Evolutionary conservation across 2,888 invertebrate genomes (phyloP).

Genomic region (Pollenia griseotomentosa): DNA sequence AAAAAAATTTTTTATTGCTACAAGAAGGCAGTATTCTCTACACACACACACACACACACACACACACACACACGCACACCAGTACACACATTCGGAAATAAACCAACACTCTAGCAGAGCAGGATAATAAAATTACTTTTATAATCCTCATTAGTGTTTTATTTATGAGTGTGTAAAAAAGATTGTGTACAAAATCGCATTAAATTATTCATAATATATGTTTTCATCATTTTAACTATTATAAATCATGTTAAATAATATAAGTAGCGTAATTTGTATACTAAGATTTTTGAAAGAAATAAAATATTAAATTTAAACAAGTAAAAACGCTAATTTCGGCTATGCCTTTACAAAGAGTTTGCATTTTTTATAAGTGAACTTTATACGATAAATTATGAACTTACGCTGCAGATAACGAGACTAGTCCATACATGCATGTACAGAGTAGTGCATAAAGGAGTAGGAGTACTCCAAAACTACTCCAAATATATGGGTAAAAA

Average conservation of each 20-base stretch:
- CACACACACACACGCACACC: no score
- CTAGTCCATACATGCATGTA: no score
- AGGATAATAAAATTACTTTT: slow-evolving; percentile 19
- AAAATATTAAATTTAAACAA: no score
- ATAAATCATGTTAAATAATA: slow-evolving; percentile 14
- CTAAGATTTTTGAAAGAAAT: background rate
- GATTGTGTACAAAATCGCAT: slow-evolving; percentile 29
- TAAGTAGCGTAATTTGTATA: background rate
- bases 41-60: background rate
- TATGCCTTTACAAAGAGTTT: no score
- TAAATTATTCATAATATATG: slow-evolving; percentile 48
- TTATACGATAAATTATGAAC: no score
- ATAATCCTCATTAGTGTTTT: slow-evolving; percentile 16
- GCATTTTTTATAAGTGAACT: no score
- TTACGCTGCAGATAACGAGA: no score
- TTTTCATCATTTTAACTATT: slow-evolving; percentile 32
- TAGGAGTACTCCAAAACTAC: no score
- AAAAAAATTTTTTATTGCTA: background rate
- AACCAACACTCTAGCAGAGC: background rate
- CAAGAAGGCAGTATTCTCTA: background rate
- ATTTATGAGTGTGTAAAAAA: slow-evolving; percentile 18
- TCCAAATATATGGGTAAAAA: no score
- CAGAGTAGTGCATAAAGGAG: no score
- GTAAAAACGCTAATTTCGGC: no score
- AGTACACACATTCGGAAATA: background rate